These are phyloP conservation scores for Zele albiditarsus DNA, from an alignment of 2,888 invertebrate species.

Conservation along the genomic window DNA sequence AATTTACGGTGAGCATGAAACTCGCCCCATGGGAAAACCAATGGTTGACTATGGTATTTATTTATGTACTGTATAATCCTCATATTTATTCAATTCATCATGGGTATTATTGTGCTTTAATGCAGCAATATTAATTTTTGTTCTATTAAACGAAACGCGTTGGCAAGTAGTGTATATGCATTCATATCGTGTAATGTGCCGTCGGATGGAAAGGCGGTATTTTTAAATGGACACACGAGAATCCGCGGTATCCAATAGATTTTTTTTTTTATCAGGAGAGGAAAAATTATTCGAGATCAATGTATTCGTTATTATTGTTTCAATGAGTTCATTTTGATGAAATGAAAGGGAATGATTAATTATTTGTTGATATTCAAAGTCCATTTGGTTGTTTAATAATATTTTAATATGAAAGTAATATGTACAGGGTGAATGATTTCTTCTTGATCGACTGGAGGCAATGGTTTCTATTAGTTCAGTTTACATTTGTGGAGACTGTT, in stretches of 20 bases:
- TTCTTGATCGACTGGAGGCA: background rate
- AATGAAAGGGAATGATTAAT: too few species aligned
- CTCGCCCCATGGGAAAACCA: conserved; percentile 42
- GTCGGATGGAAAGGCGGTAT: conserved; percentile 9
- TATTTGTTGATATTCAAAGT: too few species aligned
- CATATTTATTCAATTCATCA: conserved; percentile 17
- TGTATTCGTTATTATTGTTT: too few species aligned
- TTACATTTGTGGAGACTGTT: too few species aligned
- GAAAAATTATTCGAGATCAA: too few species aligned
- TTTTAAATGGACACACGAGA: background rate
- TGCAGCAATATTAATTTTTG: background rate
- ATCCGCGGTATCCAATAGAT: background rate
- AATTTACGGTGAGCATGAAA: conserved; percentile 59
- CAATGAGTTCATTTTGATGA: too few species aligned
- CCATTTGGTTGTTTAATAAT: too few species aligned
- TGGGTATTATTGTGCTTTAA: background rate
- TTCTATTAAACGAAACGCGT: conserved; percentile 1
- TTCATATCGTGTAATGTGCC: background rate
- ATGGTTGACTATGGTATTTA: conserved; percentile 6
- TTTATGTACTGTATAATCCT: background rate
- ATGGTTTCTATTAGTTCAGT: too few species aligned
- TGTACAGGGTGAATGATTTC: background rate
- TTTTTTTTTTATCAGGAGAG: background rate
- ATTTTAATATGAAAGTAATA: background rate
- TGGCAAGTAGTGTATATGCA: background rate